Base-by-base conservation (phyloP, 2,797 vertebrate species). In the Manis crassicaudata region DNA sequence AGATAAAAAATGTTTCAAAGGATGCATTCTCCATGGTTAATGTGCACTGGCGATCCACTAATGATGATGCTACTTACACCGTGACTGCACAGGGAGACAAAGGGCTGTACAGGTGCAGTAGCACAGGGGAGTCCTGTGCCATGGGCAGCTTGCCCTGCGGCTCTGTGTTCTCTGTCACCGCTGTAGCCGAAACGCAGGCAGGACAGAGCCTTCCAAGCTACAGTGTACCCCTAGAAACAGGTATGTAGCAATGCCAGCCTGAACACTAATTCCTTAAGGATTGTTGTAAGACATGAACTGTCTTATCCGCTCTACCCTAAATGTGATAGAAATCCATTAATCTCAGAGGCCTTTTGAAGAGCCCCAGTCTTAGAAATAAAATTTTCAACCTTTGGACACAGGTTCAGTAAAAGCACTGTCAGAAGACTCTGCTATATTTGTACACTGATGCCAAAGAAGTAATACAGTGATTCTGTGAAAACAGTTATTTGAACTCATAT, bases 191-290 rank as follows among this genome's bases (percentile, higher is more conserved):
- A 73, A 99, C 98, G 4, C 27, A 91, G 6, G 98, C 97, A 0
- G 99, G 99, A 62, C 91, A 81, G 56, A 99, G 99, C 97, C 99
- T 99, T 92, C 99, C 99, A 93, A 99, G 99, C 98, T 99, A 98
- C 98, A 99, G 98, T 0, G 88, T 99, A 18, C 98, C 98, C 40
- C 97, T 99, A 70, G 99, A 99, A 98, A 99, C 99, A 97, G 99
- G 99, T 99, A 98, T 0, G 97, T 81, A 29, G 67, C 85, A 89
- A 67, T 29, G 20, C 37, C 32, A 21, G 43, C 35, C 63, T 16
- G 27, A 8, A 46, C 10, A 0, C 0, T 16, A 29, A n/a, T 81
- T 76, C 14, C n/a, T 29, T 50, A 46, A 50, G 16, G 60, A 79
- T 9, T 76, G 46, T 67, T 80, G 46, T 27, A 70, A 75, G 68